A percentile compares a stretch with the other conserved stretches of the same genome.
Evolutionary conservation across 2,797 vertebrate genomes (phyloP).

Genomic region (Myoxocephalus aenaeus): DNA sequence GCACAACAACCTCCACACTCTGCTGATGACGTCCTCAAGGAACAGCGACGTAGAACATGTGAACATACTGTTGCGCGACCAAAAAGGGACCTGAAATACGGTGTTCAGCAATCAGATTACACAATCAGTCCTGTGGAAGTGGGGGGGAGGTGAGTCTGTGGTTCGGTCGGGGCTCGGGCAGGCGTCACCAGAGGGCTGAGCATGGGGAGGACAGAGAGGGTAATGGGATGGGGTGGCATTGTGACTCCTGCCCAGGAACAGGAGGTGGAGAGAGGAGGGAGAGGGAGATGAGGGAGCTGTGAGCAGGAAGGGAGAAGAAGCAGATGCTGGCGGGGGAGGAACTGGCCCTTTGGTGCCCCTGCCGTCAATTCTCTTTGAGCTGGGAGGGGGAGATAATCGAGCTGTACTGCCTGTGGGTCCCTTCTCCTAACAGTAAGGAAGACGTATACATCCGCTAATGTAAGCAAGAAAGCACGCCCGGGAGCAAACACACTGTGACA

Average conservation of each 20-base stretch:
- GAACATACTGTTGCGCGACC: conserved; percentile 36
- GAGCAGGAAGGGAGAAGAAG: conserved; percentile 45
- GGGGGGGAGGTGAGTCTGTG: conserved; percentile 50
- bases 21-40: conserved; percentile 49
- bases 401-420: conserved; percentile 32
- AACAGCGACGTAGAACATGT: conserved; percentile 51
- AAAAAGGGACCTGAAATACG: conserved; percentile 51
- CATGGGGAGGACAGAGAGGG: conserved; percentile 53
- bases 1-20: conserved; percentile 34
- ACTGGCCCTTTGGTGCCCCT: conserved; percentile 56
- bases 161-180: conserved; percentile 56
- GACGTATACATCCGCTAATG: conserved; percentile 41
- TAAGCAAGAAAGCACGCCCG: conserved; percentile 9
- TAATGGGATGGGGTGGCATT: conserved; percentile 60
- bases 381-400: conserved; percentile 29
- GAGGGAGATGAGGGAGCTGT: conserved; percentile 45
- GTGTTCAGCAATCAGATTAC: conserved; percentile 66
- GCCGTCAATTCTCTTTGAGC: conserved; percentile 50
- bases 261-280: conserved; percentile 28
- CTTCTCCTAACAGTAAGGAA: conserved; percentile 41
- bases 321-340: conserved; percentile 49
- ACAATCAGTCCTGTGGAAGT: conserved; percentile 65
- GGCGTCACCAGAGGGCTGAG: conserved; percentile 62
- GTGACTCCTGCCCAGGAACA: conserved; percentile 38
- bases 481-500: conserved; percentile 25